Evolutionary conservation across 2,888 invertebrate species (phyloP), one percentile per base, ranked within the genome.

Genomic region (Phengaris alcon): DNA sequence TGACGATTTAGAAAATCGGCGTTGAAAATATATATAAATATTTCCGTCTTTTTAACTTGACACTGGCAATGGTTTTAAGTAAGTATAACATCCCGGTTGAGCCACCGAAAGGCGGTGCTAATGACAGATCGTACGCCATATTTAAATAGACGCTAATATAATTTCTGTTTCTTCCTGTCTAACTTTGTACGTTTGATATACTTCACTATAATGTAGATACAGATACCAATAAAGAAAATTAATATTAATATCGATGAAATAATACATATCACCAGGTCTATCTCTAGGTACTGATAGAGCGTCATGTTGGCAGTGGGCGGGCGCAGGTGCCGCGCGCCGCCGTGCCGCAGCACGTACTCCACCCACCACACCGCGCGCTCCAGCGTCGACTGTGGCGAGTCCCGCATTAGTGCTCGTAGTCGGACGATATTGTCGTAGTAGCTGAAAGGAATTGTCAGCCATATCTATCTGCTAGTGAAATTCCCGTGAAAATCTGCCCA

Each of bases 311-410:
- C 76, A 22, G 74, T 68, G 3, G 74, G 76, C 12, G 75, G 46
- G 9, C 4, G 5, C 10, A 51, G 81, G 80, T 13, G 79, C 77
- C 6, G 82, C 10, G 81, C 81, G 7, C 83, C 82, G 15, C 79
- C 79, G 73, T 83, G 83, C 0, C 82, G 78, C 22, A 83, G 77
- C 12, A 82, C 80, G 76, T 82, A 78, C 75, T 82, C 83, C 6
- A 78, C 81, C 83, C 84, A 84, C 84, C 85, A 84, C 6, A 84
- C 77, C 7, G 83, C 81, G 1, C 83, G 82, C 52, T 84, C 82
- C 5, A 85, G 54, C 0, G 81, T 74, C 0, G 76, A 48, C 54
- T 79, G 74, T 0, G 79, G 80, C 74, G 80, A 79, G 55, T 82
- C 81, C 8, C 74, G 68, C 78, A 81, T 80, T 5, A 80, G 7